Percentiles rank a stretch among this genome's conserved stretches.
Conservation (phyloP, 2,113 vertebrate species). For the Seriola quinqueradiata region DNA sequence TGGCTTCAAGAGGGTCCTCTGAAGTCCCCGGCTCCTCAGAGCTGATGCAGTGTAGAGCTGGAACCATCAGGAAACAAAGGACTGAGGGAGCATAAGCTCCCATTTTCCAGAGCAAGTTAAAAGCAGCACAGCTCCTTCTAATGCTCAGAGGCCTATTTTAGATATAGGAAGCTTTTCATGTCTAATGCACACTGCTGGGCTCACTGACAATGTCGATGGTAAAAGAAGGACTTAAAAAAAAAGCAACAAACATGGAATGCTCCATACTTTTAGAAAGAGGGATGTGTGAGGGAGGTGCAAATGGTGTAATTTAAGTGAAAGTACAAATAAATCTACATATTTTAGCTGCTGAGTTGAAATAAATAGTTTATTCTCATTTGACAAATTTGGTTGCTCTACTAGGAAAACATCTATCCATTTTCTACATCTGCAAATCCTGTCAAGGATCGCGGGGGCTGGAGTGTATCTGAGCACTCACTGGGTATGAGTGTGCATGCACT, state of each 20-base stretch:
- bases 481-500: constrained; percentile 19
- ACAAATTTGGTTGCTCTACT: constrained; percentile 10
- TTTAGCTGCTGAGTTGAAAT: constrained; percentile 30
- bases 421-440: neutral
- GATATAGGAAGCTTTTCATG: constrained; percentile 79
- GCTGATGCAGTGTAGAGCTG: constrained; percentile 74
- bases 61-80: constrained; percentile 82
- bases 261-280: constrained; percentile 48
- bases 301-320: constrained; percentile 69
- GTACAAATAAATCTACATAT: constrained; percentile 27
- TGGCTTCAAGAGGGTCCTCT: constrained; percentile 80
- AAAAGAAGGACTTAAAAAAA: constrained; percentile 70
- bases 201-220: constrained; percentile 73
- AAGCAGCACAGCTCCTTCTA: constrained; percentile 78
- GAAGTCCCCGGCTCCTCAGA: constrained; percentile 81
- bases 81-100: constrained; percentile 75
- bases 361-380: constrained; percentile 14
- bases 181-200: constrained; percentile 76
- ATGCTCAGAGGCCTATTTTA: constrained; percentile 82
- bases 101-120: constrained; percentile 79
- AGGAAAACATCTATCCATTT: constrained; percentile 16
- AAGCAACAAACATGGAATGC: constrained; percentile 65
- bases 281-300: constrained; percentile 47
- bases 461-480: constrained; percentile 25
- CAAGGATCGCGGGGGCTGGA: neutral